Evolutionary conservation across 53 echinoderm and acorn worm genomes (phyloP).

Genomic region (Echinarachnius parma): DNA sequence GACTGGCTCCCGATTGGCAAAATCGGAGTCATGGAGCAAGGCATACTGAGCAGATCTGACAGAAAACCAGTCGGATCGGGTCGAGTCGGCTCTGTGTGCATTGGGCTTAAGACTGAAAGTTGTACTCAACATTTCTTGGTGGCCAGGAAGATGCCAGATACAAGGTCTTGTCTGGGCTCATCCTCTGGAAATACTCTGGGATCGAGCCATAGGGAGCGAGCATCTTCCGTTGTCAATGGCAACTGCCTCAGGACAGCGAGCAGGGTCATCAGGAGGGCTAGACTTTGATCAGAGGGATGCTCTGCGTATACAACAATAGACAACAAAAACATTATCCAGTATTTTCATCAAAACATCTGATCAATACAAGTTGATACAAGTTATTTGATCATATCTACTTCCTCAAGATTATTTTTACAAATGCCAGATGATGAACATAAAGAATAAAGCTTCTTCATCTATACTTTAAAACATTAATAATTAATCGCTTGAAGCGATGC

Average conservation of each 20-base stretch:
- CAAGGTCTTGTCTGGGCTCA: slow-evolving; percentile 51
- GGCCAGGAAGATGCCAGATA: slow-evolving; percentile 60
- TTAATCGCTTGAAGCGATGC: too few relatives aligned
- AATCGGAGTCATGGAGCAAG: too few relatives aligned
- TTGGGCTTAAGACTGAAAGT: too few relatives aligned
- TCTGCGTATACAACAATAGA: slow-evolving; percentile 32
- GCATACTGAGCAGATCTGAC: too few relatives aligned
- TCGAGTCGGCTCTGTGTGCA: too few relatives aligned
- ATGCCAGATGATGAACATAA: too few relatives aligned
- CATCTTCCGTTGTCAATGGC: slow-evolving; percentile 49
- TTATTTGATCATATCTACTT: too few relatives aligned
- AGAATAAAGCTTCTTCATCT: too few relatives aligned
- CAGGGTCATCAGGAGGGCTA: slow-evolving; percentile 65
- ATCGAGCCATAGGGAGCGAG: slow-evolving; percentile 55
- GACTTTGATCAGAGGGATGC: slow-evolving; percentile 19
- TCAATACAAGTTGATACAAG: neutral
- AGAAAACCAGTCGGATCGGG: too few relatives aligned
- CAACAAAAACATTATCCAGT: neutral
- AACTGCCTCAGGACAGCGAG: slow-evolving; percentile 55
- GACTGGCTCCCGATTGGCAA: too few relatives aligned
- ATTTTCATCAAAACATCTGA: neutral
- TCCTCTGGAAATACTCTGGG: slow-evolving; percentile 50
- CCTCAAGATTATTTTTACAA: too few relatives aligned
- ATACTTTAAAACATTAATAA: too few relatives aligned
- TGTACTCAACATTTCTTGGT: slow-evolving; percentile 65